A percentile compares a stretch with the other conserved stretches of the same genome.
Evolutionary conservation across 2,113 vertebrate genomes (phyloP).

Genomic region (Nibea albiflora): DNA sequence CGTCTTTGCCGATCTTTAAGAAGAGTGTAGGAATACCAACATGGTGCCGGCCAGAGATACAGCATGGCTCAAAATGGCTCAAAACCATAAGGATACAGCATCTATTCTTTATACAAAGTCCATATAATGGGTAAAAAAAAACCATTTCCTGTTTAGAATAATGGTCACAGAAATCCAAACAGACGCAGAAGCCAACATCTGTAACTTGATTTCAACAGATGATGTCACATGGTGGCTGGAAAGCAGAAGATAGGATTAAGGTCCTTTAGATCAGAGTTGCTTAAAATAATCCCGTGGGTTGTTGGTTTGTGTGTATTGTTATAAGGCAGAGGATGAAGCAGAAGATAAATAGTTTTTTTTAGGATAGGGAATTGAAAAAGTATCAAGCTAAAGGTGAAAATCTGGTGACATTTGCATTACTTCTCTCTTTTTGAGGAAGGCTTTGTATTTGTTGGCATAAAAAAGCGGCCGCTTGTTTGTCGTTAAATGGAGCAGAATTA

Average conservation of each 20-base stretch:
- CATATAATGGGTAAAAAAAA: background rate
- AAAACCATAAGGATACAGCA: too few species aligned
- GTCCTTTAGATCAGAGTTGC: constrained; percentile 42
- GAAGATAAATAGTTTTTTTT: background rate
- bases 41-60: too few species aligned
- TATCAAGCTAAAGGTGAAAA: constrained; percentile 15
- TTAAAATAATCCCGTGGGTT: constrained; percentile 44
- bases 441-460: background rate
- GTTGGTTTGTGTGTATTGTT: background rate
- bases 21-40: too few species aligned
- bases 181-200: constrained; percentile 46
- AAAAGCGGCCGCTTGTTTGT: constrained; percentile 34
- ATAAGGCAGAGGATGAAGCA: constrained; percentile 16
- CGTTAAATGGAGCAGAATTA: constrained; percentile 31
- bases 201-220: constrained; percentile 48
- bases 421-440: background rate
- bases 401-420: constrained; percentile 8
- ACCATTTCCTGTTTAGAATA: constrained; percentile 34
- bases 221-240: constrained; percentile 52
- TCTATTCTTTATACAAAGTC: background rate
- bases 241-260: constrained; percentile 64
- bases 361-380: background rate
- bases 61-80: too few species aligned
- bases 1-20: too few species aligned
- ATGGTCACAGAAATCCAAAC: constrained; percentile 32